Percentiles rank a stretch among this genome's conserved stretches.
phyloP scores from a whole-genome alignment of 2,797 vertebrate species.

The Petrocephalus sullivani region DNA sequence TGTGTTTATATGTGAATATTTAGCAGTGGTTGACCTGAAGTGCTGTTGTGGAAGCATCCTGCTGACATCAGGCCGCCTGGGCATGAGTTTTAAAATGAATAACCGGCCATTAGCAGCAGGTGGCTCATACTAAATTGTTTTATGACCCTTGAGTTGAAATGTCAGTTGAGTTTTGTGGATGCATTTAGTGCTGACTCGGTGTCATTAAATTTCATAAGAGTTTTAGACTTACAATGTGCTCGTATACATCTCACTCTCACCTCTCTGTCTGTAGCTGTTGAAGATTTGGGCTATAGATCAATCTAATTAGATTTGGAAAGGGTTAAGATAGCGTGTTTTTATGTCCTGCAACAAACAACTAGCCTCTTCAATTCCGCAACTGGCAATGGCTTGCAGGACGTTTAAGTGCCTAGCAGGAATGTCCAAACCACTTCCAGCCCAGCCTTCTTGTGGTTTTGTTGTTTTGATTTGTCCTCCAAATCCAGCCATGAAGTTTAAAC shows the following conservation, averaged over 20 bases:
- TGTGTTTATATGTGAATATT: not conserved
- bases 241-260: not conserved
- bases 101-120: not conserved
- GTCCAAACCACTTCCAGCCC: slow-evolving; percentile 15
- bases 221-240: not conserved
- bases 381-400: not conserved
- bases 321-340: not conserved
- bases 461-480: slow-evolving; percentile 17
- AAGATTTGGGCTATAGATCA: not conserved
- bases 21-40: not conserved
- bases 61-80: not conserved
- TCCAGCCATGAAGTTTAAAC: not conserved
- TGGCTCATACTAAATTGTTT: not conserved
- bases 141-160: not conserved
- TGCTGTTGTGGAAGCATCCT: not conserved
- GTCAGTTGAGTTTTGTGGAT: not conserved
- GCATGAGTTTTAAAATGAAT: not conserved
- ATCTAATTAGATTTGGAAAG: not conserved
- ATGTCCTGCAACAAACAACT: not conserved
- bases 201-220: not conserved
- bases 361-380: not conserved
- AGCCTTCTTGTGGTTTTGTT: slow-evolving; percentile 10
- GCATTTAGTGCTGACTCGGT: not conserved
- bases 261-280: not conserved
- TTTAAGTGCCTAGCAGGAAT: not conserved